These are phyloP conservation scores for Xylocampa areola DNA, from an alignment of 2,888 invertebrate genomes.

Conservation along the genomic window DNA sequence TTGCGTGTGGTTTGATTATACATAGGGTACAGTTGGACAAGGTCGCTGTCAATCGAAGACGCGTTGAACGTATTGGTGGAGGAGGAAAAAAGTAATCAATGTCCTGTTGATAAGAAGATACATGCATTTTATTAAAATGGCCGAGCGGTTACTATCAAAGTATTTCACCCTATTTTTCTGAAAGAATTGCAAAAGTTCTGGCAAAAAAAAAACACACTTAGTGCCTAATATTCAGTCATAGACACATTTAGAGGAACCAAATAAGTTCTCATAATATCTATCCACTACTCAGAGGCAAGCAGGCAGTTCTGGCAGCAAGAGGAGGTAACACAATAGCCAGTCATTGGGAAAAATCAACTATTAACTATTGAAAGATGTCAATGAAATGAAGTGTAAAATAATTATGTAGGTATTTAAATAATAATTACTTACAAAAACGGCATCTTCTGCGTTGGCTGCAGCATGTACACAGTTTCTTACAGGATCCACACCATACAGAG, in stretches of 20 bases:
- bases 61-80: conserved; percentile 71
- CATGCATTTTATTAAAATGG: neutral
- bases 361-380: too few relatives aligned
- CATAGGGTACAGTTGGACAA: conserved; percentile 93
- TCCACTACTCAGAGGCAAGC: too few relatives aligned
- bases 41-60: conserved; percentile 87
- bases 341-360: neutral
- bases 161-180: too few relatives aligned
- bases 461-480: conserved; percentile 93
- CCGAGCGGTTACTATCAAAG: too few relatives aligned
- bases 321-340: too few relatives aligned
- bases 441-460: conserved; percentile 89
- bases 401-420: neutral
- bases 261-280: too few relatives aligned
- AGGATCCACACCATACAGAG: conserved; percentile 92
- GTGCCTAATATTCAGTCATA: too few relatives aligned
- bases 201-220: too few relatives aligned
- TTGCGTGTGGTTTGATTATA: conserved; percentile 96
- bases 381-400: too few relatives aligned
- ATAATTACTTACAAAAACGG: conserved; percentile 77
- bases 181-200: too few relatives aligned
- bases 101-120: conserved; percentile 77
- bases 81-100: conserved; percentile 91
- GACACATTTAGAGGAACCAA: too few relatives aligned
- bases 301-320: too few relatives aligned